Evolutionary conservation across 2,797 vertebrate genomes (phyloP).

Genomic region (Brachyrhaphis roseni): DNA sequence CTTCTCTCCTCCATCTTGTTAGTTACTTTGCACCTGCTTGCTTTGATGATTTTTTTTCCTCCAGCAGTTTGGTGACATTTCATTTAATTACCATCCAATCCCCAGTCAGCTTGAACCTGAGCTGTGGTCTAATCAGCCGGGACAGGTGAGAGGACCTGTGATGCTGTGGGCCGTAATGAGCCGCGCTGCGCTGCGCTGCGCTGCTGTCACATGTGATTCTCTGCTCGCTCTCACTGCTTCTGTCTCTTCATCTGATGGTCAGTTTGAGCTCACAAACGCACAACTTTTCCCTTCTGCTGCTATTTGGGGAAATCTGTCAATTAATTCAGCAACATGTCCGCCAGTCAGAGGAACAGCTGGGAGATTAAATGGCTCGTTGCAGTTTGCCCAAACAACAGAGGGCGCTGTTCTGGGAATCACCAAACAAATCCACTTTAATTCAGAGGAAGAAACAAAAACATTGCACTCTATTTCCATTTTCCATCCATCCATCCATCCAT

Average conservation of each 20-base stretch:
- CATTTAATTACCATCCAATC: constrained; percentile 25
- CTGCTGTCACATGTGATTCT: background rate
- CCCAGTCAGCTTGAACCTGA: constrained; percentile 3
- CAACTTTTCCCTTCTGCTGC: background rate
- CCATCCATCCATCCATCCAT: too few relatives aligned
- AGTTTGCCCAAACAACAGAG: background rate
- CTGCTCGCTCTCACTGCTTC: background rate
- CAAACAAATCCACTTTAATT: background rate
- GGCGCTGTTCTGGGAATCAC: background rate
- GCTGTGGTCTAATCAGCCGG: constrained; percentile 28
- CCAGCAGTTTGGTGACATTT: constrained; percentile 32
- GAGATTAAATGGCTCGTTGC: constrained; percentile 11
- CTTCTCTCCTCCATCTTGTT: constrained; percentile 3
- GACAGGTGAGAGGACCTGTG: constrained; percentile 21
- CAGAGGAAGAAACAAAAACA: background rate
- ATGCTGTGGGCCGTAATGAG: constrained; percentile 13
- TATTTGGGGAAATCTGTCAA: background rate
- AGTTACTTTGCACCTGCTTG: constrained; percentile 6
- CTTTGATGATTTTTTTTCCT: constrained; percentile 7
- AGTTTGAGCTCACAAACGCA: constrained; percentile 8
- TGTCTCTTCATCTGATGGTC: constrained; percentile 13
- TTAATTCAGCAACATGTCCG: constrained; percentile 3
- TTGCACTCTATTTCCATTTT: too few relatives aligned
- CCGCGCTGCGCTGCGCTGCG: constrained; percentile 7
- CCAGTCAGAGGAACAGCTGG: constrained; percentile 7